A percentile compares a stretch with the other conserved stretches of the same genome.
These are phyloP conservation scores for Botrylloides violaceus DNA, from an alignment of 23 tunicate genomes.

Conservation along the genomic window DNA sequence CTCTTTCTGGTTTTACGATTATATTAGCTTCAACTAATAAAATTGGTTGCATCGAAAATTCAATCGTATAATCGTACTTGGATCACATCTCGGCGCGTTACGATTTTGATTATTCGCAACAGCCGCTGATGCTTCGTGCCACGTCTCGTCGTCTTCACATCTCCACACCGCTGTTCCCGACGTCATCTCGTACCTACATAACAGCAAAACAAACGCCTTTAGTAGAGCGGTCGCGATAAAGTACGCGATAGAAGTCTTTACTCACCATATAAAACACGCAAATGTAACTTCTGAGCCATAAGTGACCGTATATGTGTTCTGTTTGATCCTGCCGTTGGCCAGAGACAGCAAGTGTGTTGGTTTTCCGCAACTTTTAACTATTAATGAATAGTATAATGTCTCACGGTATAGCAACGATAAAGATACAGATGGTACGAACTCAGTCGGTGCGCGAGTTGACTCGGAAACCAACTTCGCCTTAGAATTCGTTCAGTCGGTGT, in stretches of 20 bases:
- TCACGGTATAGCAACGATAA: no score
- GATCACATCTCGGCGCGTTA: conserved; percentile 41
- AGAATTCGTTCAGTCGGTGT: no score
- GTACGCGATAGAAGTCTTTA: neutral
- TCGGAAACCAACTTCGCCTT: no score
- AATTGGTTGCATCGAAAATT: no score
- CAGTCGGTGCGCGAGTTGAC: no score
- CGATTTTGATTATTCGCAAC: conserved; percentile 21
- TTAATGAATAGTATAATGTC: no score
- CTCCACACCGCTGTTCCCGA: conserved; percentile 59
- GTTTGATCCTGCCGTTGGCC: conserved; percentile 13
- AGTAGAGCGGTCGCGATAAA: neutral
- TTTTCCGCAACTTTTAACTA: conserved; percentile 16
- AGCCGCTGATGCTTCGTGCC: conserved; percentile 29
- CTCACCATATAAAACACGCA: conserved; percentile 15
- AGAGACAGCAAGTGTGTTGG: neutral
- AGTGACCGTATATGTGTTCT: conserved; percentile 2
- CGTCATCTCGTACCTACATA: conserved; percentile 41
- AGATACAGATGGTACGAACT: no score
- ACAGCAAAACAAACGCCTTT: conserved; percentile 2
- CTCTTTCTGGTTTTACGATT: no score
- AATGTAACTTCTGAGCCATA: conserved; percentile 22
- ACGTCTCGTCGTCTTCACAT: conserved; percentile 59
- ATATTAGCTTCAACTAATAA: no score
- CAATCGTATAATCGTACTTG: conserved; percentile 28